Evolutionary conservation across 2,888 invertebrate genomes (phyloP).

Genomic region (Homarus gammarus): DNA sequence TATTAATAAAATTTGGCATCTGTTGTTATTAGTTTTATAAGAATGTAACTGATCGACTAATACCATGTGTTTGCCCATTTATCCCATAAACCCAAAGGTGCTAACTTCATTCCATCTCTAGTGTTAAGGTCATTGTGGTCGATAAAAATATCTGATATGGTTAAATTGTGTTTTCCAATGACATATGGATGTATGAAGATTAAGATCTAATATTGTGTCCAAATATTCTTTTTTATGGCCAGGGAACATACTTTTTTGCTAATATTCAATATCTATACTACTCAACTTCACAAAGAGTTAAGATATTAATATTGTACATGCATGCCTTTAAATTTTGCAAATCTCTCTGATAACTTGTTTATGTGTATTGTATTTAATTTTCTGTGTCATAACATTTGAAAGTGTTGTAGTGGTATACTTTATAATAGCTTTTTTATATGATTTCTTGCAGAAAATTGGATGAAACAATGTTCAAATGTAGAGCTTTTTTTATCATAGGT

Average conservation of each 20-base stretch:
- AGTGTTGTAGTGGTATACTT: slow-evolving; percentile 1
- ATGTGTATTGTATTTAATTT: slow-evolving; percentile 2
- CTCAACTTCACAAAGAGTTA: slow-evolving; percentile 1
- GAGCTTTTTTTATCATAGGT: neutral
- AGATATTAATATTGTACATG: slow-evolving; percentile 13
- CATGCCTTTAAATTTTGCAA: slow-evolving; percentile 24
- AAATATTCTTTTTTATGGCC: slow-evolving; percentile 18
- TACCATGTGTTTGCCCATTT: slow-evolving; percentile 58
- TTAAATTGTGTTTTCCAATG: slow-evolving; percentile 48
- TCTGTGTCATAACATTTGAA: neutral
- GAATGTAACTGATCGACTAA: slow-evolving; percentile 30
- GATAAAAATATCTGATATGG: slow-evolving; percentile 36
- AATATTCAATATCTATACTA: slow-evolving; percentile 8
- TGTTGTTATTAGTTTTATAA: slow-evolving; percentile 58
- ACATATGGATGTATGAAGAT: slow-evolving; percentile 9
- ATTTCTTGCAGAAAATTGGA: slow-evolving; percentile 16
- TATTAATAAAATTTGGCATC: slow-evolving; percentile 35
- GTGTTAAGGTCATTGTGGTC: slow-evolving; percentile 62
- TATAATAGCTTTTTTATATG: neutral
- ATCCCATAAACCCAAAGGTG: slow-evolving; percentile 66
- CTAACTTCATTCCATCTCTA: slow-evolving; percentile 72
- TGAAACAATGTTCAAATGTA: neutral
- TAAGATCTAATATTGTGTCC: slow-evolving; percentile 27
- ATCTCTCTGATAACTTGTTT: slow-evolving; percentile 20
- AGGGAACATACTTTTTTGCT: slow-evolving; percentile 16